A percentile compares a stretch with the other conserved stretches of the same genome.
phyloP scores from a whole-genome alignment of 2,888 invertebrate genomes.

The Trichopoda pennipes region DNA sequence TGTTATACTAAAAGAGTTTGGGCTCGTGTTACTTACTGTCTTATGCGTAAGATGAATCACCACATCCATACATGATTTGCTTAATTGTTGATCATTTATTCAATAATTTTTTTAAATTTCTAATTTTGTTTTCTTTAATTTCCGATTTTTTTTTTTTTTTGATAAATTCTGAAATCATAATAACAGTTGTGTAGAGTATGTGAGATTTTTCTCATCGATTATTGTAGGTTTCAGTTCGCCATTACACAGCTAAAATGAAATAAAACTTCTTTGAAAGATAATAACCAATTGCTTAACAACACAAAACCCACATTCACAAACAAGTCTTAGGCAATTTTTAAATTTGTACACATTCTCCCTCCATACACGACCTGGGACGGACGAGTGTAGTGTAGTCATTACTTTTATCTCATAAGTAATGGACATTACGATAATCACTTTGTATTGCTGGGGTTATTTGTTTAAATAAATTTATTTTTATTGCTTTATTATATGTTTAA shows the following conservation, averaged over 20 bases:
- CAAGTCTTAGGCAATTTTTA: constrained; percentile 3
- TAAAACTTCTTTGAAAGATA: constrained; percentile 14
- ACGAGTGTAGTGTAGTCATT: constrained; percentile 2
- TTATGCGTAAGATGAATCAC: constrained; percentile 47
- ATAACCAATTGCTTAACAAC: constrained; percentile 10
- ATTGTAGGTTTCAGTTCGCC: constrained; percentile 25
- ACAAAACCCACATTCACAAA: not conserved
- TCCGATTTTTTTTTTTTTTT: constrained; percentile 33
- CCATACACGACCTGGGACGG: not conserved
- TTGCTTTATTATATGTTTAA: not conserved
- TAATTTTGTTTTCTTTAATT: not conserved
- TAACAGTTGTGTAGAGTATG: not conserved
- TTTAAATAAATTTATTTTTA: constrained; percentile 13
- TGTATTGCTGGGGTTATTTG: constrained; percentile 26
- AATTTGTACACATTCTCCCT: constrained; percentile 4
- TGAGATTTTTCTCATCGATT: constrained; percentile 19
- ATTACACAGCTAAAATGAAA: constrained; percentile 6
- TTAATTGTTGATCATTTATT: constrained; percentile 20
- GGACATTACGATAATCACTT: constrained; percentile 45
- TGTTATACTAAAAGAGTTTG: constrained; percentile 44
- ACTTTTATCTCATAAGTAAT: constrained; percentile 21
- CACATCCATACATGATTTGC: constrained; percentile 55
- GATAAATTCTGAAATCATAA: constrained; percentile 12
- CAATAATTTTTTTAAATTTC: constrained; percentile 2
- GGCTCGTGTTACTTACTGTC: constrained; percentile 10